Percentiles rank a stretch among this genome's conserved stretches.
These are phyloP conservation scores for Synergus gifuensis DNA, from an alignment of 2,888 invertebrate genomes.

Conservation along the genomic window DNA sequence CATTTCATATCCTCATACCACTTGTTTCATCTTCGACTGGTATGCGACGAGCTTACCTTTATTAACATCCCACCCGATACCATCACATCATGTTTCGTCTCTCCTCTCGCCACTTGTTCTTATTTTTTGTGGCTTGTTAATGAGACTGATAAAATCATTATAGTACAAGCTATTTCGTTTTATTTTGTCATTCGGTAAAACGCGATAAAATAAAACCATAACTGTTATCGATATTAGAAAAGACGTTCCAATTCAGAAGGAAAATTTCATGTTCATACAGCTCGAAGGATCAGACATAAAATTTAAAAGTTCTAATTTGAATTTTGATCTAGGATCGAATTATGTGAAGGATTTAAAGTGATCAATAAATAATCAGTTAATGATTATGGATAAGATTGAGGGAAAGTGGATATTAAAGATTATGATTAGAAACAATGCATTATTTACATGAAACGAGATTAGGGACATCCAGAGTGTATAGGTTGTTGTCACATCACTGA, in stretches of 20 bases:
- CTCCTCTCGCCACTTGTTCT: not conserved
- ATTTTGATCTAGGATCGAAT: not conserved
- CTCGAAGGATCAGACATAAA: not conserved
- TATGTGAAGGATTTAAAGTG: not conserved
- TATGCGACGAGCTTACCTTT: slow-evolving; percentile 61
- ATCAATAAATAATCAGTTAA: too few species aligned
- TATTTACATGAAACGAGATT: not conserved
- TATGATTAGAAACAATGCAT: not conserved
- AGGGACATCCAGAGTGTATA: not conserved
- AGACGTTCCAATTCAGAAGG: not conserved
- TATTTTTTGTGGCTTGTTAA: not conserved
- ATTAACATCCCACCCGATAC: slow-evolving; percentile 50
- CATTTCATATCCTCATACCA: slow-evolving; percentile 56
- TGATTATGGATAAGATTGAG: not conserved
- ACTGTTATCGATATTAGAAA: too few species aligned
- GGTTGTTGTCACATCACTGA: slow-evolving; percentile 12
- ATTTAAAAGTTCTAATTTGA: not conserved
- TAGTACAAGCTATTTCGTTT: not conserved
- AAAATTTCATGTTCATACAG: not conserved
- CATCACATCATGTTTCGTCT: slow-evolving; percentile 5
- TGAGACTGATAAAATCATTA: not conserved
- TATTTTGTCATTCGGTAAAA: not conserved
- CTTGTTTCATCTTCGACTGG: slow-evolving; percentile 61
- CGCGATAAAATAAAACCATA: not conserved
- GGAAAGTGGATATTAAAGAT: not conserved